Percentiles rank a stretch among this genome's conserved stretches.
Conservation (phyloP, 2,113 vertebrate species). For the Etia nguti region DNA sequence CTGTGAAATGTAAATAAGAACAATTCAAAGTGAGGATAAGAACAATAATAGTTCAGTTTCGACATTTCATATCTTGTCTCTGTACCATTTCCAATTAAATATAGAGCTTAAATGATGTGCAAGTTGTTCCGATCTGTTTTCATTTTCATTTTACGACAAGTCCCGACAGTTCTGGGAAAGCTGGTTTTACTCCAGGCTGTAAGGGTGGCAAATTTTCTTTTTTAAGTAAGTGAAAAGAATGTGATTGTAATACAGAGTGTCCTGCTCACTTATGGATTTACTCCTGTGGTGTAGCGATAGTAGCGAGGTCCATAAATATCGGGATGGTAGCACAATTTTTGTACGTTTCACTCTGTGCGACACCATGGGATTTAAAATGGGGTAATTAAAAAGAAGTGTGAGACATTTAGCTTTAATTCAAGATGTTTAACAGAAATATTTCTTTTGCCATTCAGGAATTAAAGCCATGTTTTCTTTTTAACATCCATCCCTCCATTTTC, state of each 20-base stretch:
- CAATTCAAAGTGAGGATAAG: not conserved
- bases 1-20: not conserved
- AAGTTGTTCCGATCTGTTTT: not conserved
- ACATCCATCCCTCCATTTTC: not conserved
- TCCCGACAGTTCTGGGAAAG: not conserved
- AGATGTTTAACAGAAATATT: not conserved
- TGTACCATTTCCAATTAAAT: not conserved
- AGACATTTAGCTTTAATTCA: not conserved
- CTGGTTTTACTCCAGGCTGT: not conserved
- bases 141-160: not conserved
- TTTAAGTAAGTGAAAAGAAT: not conserved
- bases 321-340: not conserved
- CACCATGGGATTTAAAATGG: not conserved
- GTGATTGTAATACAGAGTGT: not conserved
- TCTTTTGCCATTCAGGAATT: not conserved
- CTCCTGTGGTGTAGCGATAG: not conserved
- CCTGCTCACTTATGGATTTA: not conserved
- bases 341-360: not conserved
- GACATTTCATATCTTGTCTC: not conserved
- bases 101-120: not conserved
- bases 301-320: not conserved
- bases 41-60: not conserved
- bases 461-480: not conserved
- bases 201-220: not conserved
- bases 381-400: not conserved